A percentile compares a stretch with the other conserved stretches of the same genome.
phyloP scores from a whole-genome alignment of 2,888 invertebrate species.

The Scaptomyza tumidula region DNA sequence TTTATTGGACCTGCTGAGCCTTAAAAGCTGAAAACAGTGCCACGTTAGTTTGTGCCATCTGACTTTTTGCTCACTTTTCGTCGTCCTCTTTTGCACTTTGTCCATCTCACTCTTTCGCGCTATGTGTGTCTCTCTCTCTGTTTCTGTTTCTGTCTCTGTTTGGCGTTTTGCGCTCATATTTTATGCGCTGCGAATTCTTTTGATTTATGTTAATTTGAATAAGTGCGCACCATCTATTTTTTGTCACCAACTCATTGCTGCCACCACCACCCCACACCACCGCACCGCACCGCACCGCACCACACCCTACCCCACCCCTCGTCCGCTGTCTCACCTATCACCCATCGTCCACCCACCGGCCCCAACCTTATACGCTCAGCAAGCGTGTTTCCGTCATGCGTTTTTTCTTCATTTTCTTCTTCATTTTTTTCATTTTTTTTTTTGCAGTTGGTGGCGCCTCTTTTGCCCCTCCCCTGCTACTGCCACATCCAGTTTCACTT shows the following conservation, averaged over 20 bases:
- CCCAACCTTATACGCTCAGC: slow-evolving; percentile 35
- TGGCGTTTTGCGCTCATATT: slow-evolving; percentile 38
- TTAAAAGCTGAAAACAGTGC: slow-evolving; percentile 33
- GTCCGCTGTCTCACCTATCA: not conserved
- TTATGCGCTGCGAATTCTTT: slow-evolving; percentile 73
- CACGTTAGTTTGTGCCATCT: slow-evolving; percentile 32
- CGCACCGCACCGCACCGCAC: not conserved
- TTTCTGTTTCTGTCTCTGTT: slow-evolving; percentile 15
- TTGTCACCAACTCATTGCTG: slow-evolving; percentile 52
- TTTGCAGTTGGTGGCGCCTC: slow-evolving; percentile 26
- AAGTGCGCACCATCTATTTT: slow-evolving; percentile 71
- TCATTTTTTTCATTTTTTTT: slow-evolving; percentile 13
- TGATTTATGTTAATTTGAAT: slow-evolving; percentile 82
- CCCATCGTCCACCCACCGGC: not conserved
- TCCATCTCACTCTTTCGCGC: not conserved
- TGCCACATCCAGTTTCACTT: slow-evolving; percentile 40
- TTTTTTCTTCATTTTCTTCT: slow-evolving; percentile 21
- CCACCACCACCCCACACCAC: not conserved
- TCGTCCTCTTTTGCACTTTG: slow-evolving; percentile 1
- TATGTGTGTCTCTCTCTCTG: not conserved
- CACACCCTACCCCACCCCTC: not conserved
- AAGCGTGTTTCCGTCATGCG: slow-evolving; percentile 53
- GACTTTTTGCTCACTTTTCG: slow-evolving; percentile 5
- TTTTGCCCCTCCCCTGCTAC: slow-evolving; percentile 4
- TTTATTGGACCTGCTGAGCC: slow-evolving; percentile 32